Base-by-base conservation (phyloP, 1,140 invertebrate genomes). In the Archegozetes longisetosus region DNA sequence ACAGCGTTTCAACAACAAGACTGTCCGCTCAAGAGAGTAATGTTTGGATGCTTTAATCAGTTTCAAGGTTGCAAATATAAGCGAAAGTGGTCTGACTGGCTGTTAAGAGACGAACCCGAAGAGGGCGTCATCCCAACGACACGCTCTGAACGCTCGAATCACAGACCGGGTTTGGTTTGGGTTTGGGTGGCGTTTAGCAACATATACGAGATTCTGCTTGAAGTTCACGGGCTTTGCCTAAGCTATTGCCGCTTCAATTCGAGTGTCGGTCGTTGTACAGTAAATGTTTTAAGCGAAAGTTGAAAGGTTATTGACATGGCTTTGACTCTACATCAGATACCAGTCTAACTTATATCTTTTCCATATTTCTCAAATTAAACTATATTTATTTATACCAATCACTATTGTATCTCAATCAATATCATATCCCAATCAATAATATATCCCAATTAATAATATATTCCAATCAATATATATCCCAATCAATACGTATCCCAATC, bases 41-140 rank as follows among this genome's bases (percentile, higher is more conserved):
- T 40, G 32, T 40, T 40, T 40, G 32, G 32, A 40, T 40, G 32
- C 32, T 40, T 40, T 40, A 40, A 40, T 58, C 9, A 51, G 56
- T 53, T 64, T 64, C 63, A 64, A 64, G 63, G 63, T 62, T 59
- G 27, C 57, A 28, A 64, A 57, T 62, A 61, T 59, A 53, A 64
- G 63, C n/a, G 63, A 64, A 64, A 64, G 63, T 64, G 29, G 56
- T 56, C 48, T 17, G 53, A 46, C 29, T 23, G 26, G 50, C 32
- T 40, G 32, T 40, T 40, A 40, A 9, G 32, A 40, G 32, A 40
- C 32, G 6, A 40, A 17, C 6, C 6, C 32, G 6, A 6, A 17
- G 32, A 40, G 32, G 32, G 32, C 32, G 32, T 40, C 32, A 40
- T 40, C 32, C 32, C 17, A 40, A 40, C 32, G 32, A 40, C 32